Conservation (phyloP, 2,888 invertebrate genomes). For the Acronicta leporina region DNA sequence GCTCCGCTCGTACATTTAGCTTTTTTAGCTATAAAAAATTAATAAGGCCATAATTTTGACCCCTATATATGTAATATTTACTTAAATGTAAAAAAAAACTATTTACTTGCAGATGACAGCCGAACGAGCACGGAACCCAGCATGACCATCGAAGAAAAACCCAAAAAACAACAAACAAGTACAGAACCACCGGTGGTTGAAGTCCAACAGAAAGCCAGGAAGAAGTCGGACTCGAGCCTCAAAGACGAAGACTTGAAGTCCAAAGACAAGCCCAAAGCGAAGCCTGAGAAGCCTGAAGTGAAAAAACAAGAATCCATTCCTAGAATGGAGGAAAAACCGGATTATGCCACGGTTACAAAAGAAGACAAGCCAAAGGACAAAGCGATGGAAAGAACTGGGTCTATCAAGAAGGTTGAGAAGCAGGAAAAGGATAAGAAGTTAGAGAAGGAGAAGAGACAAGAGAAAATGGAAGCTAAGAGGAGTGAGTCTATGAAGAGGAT, state of each 20-base stretch:
- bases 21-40: too few species aligned
- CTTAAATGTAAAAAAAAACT: too few species aligned
- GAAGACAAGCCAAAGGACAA: constrained; percentile 61
- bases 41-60: too few species aligned
- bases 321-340: constrained; percentile 63
- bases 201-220: constrained; percentile 72
- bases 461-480: constrained; percentile 77
- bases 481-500: constrained; percentile 76
- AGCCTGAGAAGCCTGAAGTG: constrained; percentile 69
- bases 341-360: constrained; percentile 50
- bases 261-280: constrained; percentile 70
- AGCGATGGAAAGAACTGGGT: constrained; percentile 73
- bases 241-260: constrained; percentile 79
- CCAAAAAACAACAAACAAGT: constrained; percentile 61
- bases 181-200: constrained; percentile 62
- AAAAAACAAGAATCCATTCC: constrained; percentile 75
- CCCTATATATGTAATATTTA: too few species aligned
- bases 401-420: constrained; percentile 73
- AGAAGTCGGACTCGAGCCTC: constrained; percentile 82
- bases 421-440: constrained; percentile 72
- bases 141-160: constrained; percentile 68
- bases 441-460: constrained; percentile 74
- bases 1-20: too few species aligned
- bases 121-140: constrained; percentile 76
- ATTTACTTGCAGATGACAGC: constrained; percentile 70